Conservation (phyloP, 1,140 invertebrate species). For the Battus philenor region DNA sequence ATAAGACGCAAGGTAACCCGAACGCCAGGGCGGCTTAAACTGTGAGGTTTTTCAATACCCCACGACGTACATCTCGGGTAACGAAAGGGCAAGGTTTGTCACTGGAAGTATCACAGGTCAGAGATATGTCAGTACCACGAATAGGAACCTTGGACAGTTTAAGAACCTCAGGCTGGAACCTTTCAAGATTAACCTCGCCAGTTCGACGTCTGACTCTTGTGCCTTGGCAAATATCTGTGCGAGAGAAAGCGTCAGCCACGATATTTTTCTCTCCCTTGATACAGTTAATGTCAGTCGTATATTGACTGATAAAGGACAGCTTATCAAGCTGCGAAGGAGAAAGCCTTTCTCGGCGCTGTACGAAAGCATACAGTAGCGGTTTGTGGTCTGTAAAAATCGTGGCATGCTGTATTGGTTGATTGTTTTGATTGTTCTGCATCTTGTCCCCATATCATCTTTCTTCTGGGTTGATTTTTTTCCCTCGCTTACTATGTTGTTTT, state of each 20-base stretch:
- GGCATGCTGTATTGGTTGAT: background rate
- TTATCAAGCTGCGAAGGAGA: constrained; percentile 10
- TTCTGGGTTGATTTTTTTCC: no score
- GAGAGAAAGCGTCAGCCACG: constrained; percentile 5
- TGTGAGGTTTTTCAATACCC: no score
- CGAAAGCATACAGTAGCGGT: constrained; percentile 12
- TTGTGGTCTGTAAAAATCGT: constrained; percentile 6
- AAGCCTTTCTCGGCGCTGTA: constrained; percentile 3
- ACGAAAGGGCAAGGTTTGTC: constrained; percentile 4
- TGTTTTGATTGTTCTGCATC: no score
- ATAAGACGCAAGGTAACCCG: background rate
- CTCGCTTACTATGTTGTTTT: no score
- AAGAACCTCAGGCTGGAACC: constrained; percentile 1
- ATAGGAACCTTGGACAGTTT: constrained; percentile 24
- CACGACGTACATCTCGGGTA: background rate
- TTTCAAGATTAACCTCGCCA: background rate
- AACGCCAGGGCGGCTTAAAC: no score
- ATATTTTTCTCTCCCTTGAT: constrained; percentile 19
- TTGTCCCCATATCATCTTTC: no score
- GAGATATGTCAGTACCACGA: constrained; percentile 1
- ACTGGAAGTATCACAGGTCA: constrained; percentile 6
- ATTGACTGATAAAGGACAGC: constrained; percentile 8
- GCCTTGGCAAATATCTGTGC: background rate
- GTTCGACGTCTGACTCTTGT: background rate
- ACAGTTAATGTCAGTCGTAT: constrained; percentile 8